phyloP scores from a whole-genome alignment of 1,140 invertebrate species.

The Lethrus apterus region DNA sequence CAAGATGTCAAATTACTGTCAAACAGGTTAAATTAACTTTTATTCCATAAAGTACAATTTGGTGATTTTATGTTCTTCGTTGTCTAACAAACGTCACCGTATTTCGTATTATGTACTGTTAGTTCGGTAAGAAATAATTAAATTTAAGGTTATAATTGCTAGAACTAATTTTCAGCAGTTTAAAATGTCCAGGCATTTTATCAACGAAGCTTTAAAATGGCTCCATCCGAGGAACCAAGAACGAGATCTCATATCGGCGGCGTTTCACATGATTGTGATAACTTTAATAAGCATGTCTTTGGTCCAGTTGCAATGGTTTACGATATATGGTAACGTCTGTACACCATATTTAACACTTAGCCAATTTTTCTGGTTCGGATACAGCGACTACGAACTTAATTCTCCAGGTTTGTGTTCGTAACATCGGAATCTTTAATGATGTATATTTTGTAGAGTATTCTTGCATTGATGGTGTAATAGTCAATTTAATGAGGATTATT shows the following conservation, averaged over 20 bases:
- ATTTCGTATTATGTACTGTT: too few species aligned
- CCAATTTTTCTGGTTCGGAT: slow-evolving; percentile 40
- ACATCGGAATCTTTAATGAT: not conserved
- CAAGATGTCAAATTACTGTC: too few species aligned
- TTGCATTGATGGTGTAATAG: slow-evolving; percentile 33
- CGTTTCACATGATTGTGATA: slow-evolving; percentile 37
- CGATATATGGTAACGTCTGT: slow-evolving; percentile 31
- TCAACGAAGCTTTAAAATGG: slow-evolving; percentile 24
- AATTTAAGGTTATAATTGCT: too few species aligned
- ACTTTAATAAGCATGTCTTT: slow-evolving; percentile 38
- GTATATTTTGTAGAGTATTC: slow-evolving; percentile 31
- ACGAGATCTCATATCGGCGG: slow-evolving; percentile 36
- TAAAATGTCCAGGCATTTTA: slow-evolving; percentile 5
- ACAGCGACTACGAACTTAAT: slow-evolving; percentile 22
- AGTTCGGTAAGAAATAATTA: too few species aligned
- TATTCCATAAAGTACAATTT: too few species aligned
- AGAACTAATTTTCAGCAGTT: too few species aligned
- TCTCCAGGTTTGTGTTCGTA: slow-evolving; percentile 24
- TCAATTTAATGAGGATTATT: slow-evolving; percentile 39
- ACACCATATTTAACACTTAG: slow-evolving; percentile 34
- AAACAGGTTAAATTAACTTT: too few species aligned
- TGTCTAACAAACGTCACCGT: too few species aligned
- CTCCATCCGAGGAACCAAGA: slow-evolving; percentile 36
- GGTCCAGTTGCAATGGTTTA: slow-evolving; percentile 37
- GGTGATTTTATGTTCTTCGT: too few species aligned